Evolutionary conservation across 2,113 vertebrate genomes (phyloP).

Genomic region (Felis chaus): DNA sequence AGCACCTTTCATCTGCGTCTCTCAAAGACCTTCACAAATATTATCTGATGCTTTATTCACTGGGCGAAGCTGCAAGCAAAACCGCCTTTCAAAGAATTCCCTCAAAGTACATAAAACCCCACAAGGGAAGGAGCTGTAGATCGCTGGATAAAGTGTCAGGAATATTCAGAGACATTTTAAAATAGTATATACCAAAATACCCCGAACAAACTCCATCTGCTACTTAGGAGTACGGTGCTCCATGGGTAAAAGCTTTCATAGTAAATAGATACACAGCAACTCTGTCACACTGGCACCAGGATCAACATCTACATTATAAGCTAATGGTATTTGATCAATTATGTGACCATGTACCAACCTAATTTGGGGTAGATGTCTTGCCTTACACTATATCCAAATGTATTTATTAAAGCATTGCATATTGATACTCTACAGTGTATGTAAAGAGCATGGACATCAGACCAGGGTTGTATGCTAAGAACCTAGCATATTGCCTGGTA

Average conservation of each 20-base stretch:
- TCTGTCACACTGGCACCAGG: neutral
- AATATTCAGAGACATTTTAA: conserved; percentile 59
- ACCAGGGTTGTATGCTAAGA: neutral
- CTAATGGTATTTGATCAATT: neutral
- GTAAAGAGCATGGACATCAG: neutral
- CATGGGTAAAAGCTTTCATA: neutral
- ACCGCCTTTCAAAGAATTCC: conserved; percentile 52
- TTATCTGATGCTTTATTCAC: conserved; percentile 67
- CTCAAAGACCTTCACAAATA: conserved; percentile 69
- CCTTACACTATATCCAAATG: neutral
- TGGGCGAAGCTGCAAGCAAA: conserved; percentile 36
- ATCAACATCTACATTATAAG: neutral
- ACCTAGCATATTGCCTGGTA: neutral
- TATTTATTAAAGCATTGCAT: neutral
- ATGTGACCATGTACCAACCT: neutral
- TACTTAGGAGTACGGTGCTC: conserved; percentile 7
- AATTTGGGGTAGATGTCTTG: neutral
- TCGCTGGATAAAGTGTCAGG: conserved; percentile 45
- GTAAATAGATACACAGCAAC: conserved; percentile 25
- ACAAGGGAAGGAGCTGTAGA: neutral
- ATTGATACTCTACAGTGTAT: neutral
- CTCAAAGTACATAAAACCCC: conserved; percentile 48
- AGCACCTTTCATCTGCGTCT: conserved; percentile 60
- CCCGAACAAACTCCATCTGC: neutral
- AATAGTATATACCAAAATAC: conserved; percentile 27